Base-by-base conservation (phyloP, 2,797 vertebrate species). In the Hyperoplus immaculatus region DNA sequence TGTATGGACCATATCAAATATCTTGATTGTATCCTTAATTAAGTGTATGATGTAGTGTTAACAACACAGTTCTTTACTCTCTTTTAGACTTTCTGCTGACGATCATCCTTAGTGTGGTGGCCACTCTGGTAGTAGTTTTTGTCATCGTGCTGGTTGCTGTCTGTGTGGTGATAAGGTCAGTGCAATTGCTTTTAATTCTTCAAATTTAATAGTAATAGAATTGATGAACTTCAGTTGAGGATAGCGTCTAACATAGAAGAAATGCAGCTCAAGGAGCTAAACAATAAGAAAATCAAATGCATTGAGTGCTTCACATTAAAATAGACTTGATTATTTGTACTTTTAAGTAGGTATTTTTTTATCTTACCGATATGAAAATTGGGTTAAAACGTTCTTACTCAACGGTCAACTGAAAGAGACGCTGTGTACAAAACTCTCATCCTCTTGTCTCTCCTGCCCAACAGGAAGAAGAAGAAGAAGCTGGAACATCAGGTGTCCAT, bases 121-220 rank as follows among this genome's bases (percentile, higher is more conserved):
- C 93, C 0, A 93, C 84, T 3, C 71, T 94, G 69, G 46, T 95
- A 78, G 79, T 88, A 3, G 62, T 90, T 38, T 88, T 86, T 18
- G 79, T 73, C 89, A 58, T 72, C 0, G 77, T 88, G 36, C 87
- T 96, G 75, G 77, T 92, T 0, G 81, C 95, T 54, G 95, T 94
- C 87, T 97, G 93, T 42, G 72, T 96, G 56, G 94, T 92, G 74
- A 94, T 95, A 56, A 96, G 94, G 97, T 98, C 87, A 90, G 97
- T 95, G 67, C 59, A 3, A 51, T 38, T 58, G 0, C 5, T 81
- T 61, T 69, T 65, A 29, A 7, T 41, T 15, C 2, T n/a, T 21
- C 1, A 46, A 9, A 38, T n/a, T 14, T 13, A 45, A 43, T 29
- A 29, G 29, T 29, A 29, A 29, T 29, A 29, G 29, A 29, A 29